phyloP scores from a whole-genome alignment of 2,797 vertebrate genomes.

The Steatocranus sp. region DNA sequence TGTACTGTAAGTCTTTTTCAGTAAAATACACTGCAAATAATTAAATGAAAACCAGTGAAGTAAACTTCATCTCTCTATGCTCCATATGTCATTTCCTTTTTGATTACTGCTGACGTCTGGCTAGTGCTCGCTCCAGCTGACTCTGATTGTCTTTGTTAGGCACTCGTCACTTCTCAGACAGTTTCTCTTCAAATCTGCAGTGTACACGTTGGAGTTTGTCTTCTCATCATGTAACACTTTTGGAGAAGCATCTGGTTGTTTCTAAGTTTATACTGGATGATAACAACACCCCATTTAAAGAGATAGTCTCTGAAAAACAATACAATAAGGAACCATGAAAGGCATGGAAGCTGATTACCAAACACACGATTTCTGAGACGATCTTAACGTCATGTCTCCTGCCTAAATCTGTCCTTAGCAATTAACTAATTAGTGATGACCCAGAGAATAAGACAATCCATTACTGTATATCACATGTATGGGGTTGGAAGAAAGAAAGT shows the following conservation, averaged over 20 bases:
- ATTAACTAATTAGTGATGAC: not conserved
- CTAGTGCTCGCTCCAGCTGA: not conserved
- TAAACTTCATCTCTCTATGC: not conserved
- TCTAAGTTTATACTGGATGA: not conserved
- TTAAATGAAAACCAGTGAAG: not conserved
- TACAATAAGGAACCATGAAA: not conserved
- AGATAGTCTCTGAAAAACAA: not conserved
- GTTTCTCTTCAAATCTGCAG: not conserved
- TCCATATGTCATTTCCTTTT: not conserved
- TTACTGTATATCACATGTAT: not conserved
- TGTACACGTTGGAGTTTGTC: not conserved
- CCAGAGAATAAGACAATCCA: not conserved
- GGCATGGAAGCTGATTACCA: not conserved
- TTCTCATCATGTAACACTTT: not conserved
- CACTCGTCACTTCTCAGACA: not conserved
- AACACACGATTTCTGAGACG: not conserved
- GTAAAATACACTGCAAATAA: not conserved
- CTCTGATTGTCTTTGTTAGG: not conserved
- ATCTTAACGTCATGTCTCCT: not conserved
- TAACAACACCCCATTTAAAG: not conserved
- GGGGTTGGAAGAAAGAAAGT: not conserved
- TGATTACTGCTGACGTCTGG: not conserved
- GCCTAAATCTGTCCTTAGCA: not conserved
- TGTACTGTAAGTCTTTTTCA: fast-evolving
- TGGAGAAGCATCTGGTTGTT: not conserved